These are phyloP conservation scores for Leucoptera coffeella DNA, from an alignment of 2,888 invertebrate species.

Conservation along the genomic window DNA sequence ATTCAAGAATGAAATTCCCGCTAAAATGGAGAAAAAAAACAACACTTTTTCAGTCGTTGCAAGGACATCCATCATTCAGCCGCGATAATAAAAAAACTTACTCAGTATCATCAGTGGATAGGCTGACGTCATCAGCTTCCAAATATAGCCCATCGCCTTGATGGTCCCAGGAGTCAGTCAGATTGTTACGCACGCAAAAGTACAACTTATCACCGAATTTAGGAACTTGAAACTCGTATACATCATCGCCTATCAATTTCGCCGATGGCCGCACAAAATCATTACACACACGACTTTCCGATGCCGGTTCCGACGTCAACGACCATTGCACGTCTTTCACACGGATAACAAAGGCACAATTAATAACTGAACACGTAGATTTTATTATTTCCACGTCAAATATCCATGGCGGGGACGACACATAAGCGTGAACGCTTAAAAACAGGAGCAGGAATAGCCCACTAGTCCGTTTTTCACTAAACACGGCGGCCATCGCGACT, in stretches of 20 bases:
- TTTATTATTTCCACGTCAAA: constrained; percentile 22
- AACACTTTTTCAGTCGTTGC: no score
- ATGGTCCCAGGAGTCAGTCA: constrained; percentile 28
- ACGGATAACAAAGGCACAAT: constrained; percentile 26
- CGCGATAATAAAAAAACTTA: no score
- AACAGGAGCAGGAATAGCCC: constrained; percentile 36
- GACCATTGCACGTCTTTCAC: constrained; percentile 28
- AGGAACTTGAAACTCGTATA: constrained; percentile 16
- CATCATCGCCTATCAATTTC: no score
- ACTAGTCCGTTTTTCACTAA: constrained; percentile 28
- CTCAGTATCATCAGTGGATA: constrained; percentile 10
- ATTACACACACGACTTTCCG: constrained; percentile 14
- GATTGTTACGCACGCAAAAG: constrained; percentile 26
- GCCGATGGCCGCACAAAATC: no score
- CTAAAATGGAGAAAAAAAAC: no score
- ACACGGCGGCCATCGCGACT: constrained; percentile 26
- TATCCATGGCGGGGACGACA: constrained; percentile 36
- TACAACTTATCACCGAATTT: constrained; percentile 17
- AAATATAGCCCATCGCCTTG: constrained; percentile 30
- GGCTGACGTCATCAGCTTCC: constrained; percentile 33
- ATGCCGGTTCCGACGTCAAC: constrained; percentile 21
- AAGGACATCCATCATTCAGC: no score
- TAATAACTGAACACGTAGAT: constrained; percentile 16
- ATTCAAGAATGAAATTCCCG: no score
- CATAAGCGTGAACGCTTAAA: constrained; percentile 25